Base-by-base conservation (phyloP, 2,888 invertebrate species). In the Eurytoma californica region DNA sequence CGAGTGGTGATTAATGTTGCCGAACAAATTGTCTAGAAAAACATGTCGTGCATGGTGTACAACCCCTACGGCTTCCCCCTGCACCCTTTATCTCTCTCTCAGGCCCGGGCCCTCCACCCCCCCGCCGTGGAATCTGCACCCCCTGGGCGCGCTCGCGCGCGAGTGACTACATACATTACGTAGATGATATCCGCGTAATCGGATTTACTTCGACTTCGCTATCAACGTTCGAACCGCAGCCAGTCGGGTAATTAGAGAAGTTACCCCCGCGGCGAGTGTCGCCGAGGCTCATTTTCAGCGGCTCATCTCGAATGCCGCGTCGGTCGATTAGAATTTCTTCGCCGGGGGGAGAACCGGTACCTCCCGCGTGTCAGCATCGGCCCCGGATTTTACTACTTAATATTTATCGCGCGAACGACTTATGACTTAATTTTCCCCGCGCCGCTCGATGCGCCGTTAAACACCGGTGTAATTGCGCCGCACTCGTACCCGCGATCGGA, bases 11-110 rank as follows among this genome's bases (percentile, higher is more conserved):
- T 91, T 91, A 91, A 91, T 91, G 91, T 90, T 89, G 88, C 89
- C 89, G 90, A 91, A 90, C 91, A 91, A 91, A 91, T 91, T 91
- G 91, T 90, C 90, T 91, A 90, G 91, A 91, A 91, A 91, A 91
- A 91, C 90, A 91, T 90, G 90, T 89, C 89, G 88, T 79, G 81
- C 75, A 75, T 80, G 80, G 82, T 81, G 81, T 81, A 73, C 58
- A 79, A 68, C 67, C 86, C 88, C 87, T 68, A 63, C 51, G 67
- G 84, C 84, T 83, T 83, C 70, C 58, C 79, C 76, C 65, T 67
- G 72, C 80, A 81, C 75, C 79, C 81, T 77, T 77, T 81, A 73
- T 81, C 74, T 74, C 79, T 81, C 81, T 79, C 77, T 77, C 70
- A 66, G 53, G 55, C 72, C 60, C 65, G 24, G 69, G 49, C 24